Percentiles rank a stretch among this genome's conserved stretches.
Evolutionary conservation across 2,113 vertebrate genomes (phyloP).

Genomic region (Dipodomys stephensi): DNA sequence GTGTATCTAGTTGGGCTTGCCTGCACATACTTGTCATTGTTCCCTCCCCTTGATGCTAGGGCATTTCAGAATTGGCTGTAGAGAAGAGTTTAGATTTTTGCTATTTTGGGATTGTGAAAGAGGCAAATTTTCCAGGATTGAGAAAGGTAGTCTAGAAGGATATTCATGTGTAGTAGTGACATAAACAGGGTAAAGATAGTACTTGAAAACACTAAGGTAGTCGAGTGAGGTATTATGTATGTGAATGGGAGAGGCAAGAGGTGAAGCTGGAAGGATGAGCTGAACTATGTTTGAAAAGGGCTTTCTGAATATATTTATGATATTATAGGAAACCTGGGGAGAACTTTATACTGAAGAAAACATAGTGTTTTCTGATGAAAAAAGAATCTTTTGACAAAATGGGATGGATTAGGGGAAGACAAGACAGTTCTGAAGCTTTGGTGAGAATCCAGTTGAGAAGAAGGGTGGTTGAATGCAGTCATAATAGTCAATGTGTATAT

Average conservation of each 20-base stretch:
- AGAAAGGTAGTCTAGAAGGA: background rate
- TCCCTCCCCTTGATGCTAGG: background rate
- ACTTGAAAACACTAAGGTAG: background rate
- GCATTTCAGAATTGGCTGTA: background rate
- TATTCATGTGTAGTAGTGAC: background rate
- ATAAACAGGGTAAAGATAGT: background rate
- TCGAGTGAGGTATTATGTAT: background rate
- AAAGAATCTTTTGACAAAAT: background rate
- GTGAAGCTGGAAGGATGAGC: background rate
- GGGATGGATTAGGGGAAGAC: background rate
- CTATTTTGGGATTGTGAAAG: slow-evolving; percentile 19
- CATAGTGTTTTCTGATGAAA: background rate
- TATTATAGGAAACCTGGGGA: background rate
- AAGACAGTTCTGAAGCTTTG: slow-evolving; percentile 31
- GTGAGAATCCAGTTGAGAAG: background rate
- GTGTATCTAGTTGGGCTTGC: background rate
- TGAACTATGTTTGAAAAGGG: background rate
- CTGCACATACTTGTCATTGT: background rate
- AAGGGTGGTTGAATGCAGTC: background rate
- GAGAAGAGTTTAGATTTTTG: slow-evolving; percentile 17
- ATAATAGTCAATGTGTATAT: too few relatives aligned
- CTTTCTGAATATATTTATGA: background rate
- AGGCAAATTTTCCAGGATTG: background rate
- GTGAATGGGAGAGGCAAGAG: background rate
- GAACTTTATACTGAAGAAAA: background rate